Evolutionary conservation across 2,888 invertebrate genomes (phyloP).

Genomic region (Drosophila neotestacea): DNA sequence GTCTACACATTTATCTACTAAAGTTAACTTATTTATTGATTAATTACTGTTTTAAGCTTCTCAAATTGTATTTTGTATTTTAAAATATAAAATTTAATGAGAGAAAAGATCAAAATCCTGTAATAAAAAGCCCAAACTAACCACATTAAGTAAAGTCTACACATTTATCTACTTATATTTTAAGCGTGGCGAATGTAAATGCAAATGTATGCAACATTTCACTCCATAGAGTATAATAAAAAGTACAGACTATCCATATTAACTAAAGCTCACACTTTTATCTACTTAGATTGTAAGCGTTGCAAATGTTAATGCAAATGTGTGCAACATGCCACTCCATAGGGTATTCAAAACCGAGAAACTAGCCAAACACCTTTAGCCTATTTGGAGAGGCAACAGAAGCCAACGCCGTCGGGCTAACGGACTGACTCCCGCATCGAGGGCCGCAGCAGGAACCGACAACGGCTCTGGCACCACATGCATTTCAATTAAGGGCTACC

Average conservation of each 20-base stretch:
- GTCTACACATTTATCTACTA: no score
- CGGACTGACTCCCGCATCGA: constrained; percentile 8
- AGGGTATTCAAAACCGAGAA: constrained; percentile 26
- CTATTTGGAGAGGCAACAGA: constrained; percentile 36
- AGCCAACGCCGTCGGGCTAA: constrained; percentile 36
- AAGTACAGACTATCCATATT: no score
- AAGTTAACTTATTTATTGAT: no score
- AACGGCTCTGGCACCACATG: constrained; percentile 64
- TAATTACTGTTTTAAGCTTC: background rate
- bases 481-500: constrained; percentile 77
- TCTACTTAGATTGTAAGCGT: background rate
- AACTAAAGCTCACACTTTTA: no score
- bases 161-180: background rate
- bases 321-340: background rate
- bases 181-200: constrained; percentile 20
- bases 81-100: background rate
- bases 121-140: background rate
- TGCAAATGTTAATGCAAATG: constrained; percentile 21
- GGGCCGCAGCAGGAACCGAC: constrained; percentile 23
- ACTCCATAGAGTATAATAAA: constrained; percentile 9
- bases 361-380: constrained; percentile 45
- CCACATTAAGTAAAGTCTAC: no score
- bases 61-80: background rate
- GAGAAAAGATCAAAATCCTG: background rate
- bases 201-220: background rate